Evolutionary conservation across 2,797 vertebrate species (phyloP).

Genomic region (Enteromius treurensis): DNA sequence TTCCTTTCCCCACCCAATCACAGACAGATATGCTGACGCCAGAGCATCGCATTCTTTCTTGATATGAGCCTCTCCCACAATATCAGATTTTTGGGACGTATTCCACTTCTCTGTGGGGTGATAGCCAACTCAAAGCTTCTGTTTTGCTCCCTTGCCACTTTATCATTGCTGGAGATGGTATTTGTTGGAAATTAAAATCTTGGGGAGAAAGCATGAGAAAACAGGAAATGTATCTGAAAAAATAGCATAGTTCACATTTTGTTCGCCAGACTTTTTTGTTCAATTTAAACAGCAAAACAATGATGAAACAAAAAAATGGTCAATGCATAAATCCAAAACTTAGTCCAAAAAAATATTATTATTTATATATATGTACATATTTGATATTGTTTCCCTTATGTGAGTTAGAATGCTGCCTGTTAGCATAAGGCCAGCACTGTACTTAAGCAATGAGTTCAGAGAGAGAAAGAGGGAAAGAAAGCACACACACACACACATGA

Average conservation of each 20-base stretch:
- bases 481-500: constrained; percentile 41
- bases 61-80: constrained; percentile 27
- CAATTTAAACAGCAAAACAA: background rate
- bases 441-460: background rate
- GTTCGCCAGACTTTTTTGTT: background rate
- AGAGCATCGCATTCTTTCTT: constrained; percentile 17
- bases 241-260: background rate
- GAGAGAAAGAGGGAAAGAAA: background rate
- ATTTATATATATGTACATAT: background rate
- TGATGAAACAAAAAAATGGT: background rate
- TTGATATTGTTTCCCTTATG: background rate
- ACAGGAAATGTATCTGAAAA: constrained; percentile 30
- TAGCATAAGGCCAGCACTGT: background rate
- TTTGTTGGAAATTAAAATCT: constrained; percentile 35
- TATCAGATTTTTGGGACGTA: constrained; percentile 22
- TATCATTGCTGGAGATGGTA: constrained; percentile 30
- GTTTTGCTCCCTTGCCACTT: constrained; percentile 29
- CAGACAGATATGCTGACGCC: constrained; percentile 34
- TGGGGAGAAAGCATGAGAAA: constrained; percentile 14
- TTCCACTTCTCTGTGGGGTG: background rate
- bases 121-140: background rate
- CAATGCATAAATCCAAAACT: background rate
- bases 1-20: constrained; percentile 8
- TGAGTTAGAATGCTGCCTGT: background rate
- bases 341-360: background rate